Evolutionary conservation across 2,888 invertebrate species (phyloP), one percentile per base, ranked within the genome.

Genomic region (Drosophila mettleri): DNA sequence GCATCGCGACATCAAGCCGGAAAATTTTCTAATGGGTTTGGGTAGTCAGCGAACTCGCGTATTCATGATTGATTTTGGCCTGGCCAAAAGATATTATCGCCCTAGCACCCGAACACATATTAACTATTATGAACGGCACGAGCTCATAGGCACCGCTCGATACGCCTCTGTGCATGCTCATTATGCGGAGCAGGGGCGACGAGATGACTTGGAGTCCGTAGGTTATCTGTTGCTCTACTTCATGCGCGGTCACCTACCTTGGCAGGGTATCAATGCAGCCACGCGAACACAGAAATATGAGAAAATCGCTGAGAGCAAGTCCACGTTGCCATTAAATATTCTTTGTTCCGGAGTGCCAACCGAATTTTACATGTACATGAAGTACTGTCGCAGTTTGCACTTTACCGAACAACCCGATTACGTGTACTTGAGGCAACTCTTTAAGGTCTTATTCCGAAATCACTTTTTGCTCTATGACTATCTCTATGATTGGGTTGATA

Each of bases 1-100:
- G 9, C 85, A 85, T 60, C 83, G 85, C 5, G 85, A 85, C 39
- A 86, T 85, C n/a, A 85, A 85, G 60, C 88, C 85, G 8, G 88
- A 85, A 7, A 85, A 85, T 39, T 86, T 85, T 14, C 61, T 85
- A 0, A 80, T 85, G 78, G 85, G 85, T 1, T 24, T 78, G 38
- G 86, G 78, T 9, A 53, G 46, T 1, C 67, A 82, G 18, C 52
- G 67, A 0, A 51, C 52, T 3, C 69, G 69, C 1, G 70, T 85
- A 0, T 85, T 54, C 12, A 69, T 85, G 58, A 86, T 88, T 39
- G 85, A 85, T 27, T 85, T 88, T 24, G 85, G 85, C 0, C 58
- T 85, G 46, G 83, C 88, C 31, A 88, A 86, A 22, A 43, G 69
- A 24, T 85, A 63, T 53, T 88, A 68, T 46, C 72, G 74, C 33